phyloP scores from a whole-genome alignment of 1,140 invertebrate species.

The Drosophila novamexicana region DNA sequence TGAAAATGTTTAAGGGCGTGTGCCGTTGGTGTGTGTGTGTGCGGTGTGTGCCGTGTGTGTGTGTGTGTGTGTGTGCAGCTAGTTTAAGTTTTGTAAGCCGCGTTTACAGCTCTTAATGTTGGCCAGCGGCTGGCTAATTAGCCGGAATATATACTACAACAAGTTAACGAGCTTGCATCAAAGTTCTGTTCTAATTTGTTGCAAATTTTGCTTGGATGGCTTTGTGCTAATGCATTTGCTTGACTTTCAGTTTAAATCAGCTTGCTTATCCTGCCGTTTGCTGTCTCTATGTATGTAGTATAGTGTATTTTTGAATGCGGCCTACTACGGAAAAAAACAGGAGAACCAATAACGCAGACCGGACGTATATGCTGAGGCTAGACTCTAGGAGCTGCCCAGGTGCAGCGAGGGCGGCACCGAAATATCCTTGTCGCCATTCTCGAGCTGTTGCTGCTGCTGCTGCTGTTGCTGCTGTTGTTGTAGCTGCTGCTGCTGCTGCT shows the following conservation, averaged over 20 bases:
- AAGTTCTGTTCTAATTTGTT: slow-evolving; percentile 8
- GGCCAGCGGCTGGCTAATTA: slow-evolving; percentile 54
- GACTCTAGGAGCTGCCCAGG: slow-evolving; percentile 80
- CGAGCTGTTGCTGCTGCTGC: slow-evolving; percentile 59
- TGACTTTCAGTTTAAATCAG: background rate
- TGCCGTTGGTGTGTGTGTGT: slow-evolving; percentile 34
- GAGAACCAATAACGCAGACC: slow-evolving; percentile 83
- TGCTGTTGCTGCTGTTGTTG: slow-evolving; percentile 39
- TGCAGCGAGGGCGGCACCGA: slow-evolving; percentile 43
- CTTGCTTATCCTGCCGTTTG: slow-evolving; percentile 12
- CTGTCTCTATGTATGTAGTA: slow-evolving; percentile 16
- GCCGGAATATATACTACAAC: slow-evolving; percentile 30
- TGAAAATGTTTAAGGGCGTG: background rate
- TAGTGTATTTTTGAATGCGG: slow-evolving; percentile 10
- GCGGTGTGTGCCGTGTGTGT: slow-evolving; percentile 16
- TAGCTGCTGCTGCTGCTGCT: slow-evolving; percentile 30
- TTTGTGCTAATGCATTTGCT: slow-evolving; percentile 14
- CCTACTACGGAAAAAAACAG: slow-evolving; percentile 80
- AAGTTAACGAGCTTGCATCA: slow-evolving; percentile 22
- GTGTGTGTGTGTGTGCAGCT: slow-evolving; percentile 36
- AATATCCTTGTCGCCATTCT: slow-evolving; percentile 79
- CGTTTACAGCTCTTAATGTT: slow-evolving; percentile 46
- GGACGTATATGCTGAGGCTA: slow-evolving; percentile 67
- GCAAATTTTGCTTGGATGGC: slow-evolving; percentile 7
- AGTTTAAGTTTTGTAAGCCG: slow-evolving; percentile 65